These are phyloP conservation scores for Notothenia rossii DNA, from an alignment of 2,113 vertebrate species.

Conservation along the genomic window DNA sequence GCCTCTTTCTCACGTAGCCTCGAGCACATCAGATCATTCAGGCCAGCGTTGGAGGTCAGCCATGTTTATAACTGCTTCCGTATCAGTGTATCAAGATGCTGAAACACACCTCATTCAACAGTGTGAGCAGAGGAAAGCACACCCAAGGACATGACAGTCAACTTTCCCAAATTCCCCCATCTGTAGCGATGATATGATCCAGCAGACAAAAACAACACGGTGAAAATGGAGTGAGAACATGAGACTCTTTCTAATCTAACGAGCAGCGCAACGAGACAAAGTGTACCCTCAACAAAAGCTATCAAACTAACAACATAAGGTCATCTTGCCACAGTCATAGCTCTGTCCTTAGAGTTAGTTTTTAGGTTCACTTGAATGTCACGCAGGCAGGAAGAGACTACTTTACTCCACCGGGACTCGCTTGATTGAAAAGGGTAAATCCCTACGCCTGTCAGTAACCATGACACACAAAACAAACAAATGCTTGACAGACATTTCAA, in stretches of 20 bases:
- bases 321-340: background rate
- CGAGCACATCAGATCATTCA: constrained; percentile 31
- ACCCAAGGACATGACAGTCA: constrained; percentile 53
- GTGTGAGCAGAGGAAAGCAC: constrained; percentile 17
- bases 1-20: constrained; percentile 34
- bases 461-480: background rate
- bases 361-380: constrained; percentile 11
- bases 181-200: constrained; percentile 46
- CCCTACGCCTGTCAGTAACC: background rate
- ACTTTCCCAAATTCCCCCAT: constrained; percentile 15
- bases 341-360: background rate
- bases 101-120: constrained; percentile 40
- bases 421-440: background rate
- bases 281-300: constrained; percentile 45
- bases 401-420: background rate
- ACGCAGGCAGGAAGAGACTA: constrained; percentile 6
- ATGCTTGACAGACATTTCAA: background rate
- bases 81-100: constrained; percentile 8
- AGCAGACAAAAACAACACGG: constrained; percentile 52
- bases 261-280: constrained; percentile 3
- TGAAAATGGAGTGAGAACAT: constrained; percentile 1
- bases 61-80: constrained; percentile 5
- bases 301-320: constrained; percentile 26
- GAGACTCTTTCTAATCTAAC: constrained; percentile 26
- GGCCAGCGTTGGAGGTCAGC: constrained; percentile 26